phyloP scores from a whole-genome alignment of 53 echinoderm and acorn worm species.

The Echinometra lucunter region DNA sequence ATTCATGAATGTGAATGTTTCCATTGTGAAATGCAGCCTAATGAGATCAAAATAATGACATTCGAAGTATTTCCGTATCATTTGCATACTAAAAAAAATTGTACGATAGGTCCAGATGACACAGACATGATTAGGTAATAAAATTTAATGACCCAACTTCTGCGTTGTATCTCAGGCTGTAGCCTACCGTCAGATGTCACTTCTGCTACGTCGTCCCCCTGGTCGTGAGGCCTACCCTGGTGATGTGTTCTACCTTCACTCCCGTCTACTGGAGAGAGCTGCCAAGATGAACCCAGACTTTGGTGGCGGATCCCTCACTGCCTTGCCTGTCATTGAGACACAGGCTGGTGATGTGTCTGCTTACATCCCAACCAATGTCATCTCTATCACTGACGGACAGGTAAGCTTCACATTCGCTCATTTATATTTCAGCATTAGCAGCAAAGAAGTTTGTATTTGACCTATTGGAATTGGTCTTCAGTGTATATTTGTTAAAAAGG shows the following conservation, averaged over 20 bases:
- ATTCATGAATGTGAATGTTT: background rate
- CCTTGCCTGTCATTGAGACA: conserved; percentile 98
- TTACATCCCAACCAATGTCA: conserved; percentile 99
- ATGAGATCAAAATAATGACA: too few relatives aligned
- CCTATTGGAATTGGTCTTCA: background rate
- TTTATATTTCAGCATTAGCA: background rate
- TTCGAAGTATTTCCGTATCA: too few relatives aligned
- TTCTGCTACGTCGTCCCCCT: conserved; percentile 98
- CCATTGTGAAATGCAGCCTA: background rate
- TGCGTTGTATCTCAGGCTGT: conserved; percentile 81
- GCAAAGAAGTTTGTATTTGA: background rate
- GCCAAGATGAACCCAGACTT: conserved; percentile 99
- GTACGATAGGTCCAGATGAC: too few relatives aligned
- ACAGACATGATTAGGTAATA: background rate
- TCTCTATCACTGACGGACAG: conserved; percentile 99
- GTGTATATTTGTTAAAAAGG: background rate
- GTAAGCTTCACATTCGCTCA: conserved; percentile 39
- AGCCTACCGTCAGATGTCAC: conserved; percentile 99
- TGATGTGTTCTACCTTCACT: conserved; percentile 99
- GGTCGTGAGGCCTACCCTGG: conserved; percentile 99
- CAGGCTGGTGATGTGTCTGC: conserved; percentile 99
- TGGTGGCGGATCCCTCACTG: conserved; percentile 98
- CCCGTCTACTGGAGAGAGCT: conserved; percentile 98
- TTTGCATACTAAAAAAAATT: background rate
- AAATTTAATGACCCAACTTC: background rate